Evolutionary conservation across 2,888 invertebrate genomes (phyloP), one percentile per base, ranked within the genome.

Genomic region (Ceriagrion tenellum): DNA sequence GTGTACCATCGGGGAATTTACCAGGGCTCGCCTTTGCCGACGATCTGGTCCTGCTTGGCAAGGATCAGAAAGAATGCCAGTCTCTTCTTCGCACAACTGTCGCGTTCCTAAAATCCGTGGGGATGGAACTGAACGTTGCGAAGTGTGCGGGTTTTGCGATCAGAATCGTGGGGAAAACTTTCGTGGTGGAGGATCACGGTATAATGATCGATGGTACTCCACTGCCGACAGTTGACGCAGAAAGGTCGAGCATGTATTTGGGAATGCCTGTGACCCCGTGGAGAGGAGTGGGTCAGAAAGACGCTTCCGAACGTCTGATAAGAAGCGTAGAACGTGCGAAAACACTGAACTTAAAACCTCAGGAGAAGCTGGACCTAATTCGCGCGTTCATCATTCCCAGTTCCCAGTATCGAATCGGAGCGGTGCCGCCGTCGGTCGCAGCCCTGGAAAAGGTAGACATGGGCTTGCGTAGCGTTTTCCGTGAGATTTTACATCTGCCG

Each of bases 1-100:
- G 95, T 0, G 95, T 93, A 0, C 90, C 40, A 0, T 20, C 16
- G 0, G 91, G 63, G 20, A 63, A 95, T 0, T 18, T 96, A 0
- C 6, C 96, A 0, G 93, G 95, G 0, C 20, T 96, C 0, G 96
- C 96, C 0, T 96, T 96, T 20, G 96, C 96, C 0, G 96, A 96
- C 88, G 96, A 96, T 30, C 18, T 96, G 0, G 96, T 96, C 0
- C 30, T 96, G 0, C 0, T 96, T 0, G 96, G 47, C 0, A 59
- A 35, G 0, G 40, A 95, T 18, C 2, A 0, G 0, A 3, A 3
- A 0, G 95, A 95, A 16, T 95, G 96, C 0, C 81, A 95, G 3
- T 0, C 30, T 0, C 96, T 96, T 20, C 4, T 96, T 0, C 0
- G 6, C 0, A n/a, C 12, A 0, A 40, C 96, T 0, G 0, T 16